Evolutionary conservation across 2,113 vertebrate species (phyloP), one percentile per base, ranked within the genome.

Genomic region (Heterotilapia buettikoferi): DNA sequence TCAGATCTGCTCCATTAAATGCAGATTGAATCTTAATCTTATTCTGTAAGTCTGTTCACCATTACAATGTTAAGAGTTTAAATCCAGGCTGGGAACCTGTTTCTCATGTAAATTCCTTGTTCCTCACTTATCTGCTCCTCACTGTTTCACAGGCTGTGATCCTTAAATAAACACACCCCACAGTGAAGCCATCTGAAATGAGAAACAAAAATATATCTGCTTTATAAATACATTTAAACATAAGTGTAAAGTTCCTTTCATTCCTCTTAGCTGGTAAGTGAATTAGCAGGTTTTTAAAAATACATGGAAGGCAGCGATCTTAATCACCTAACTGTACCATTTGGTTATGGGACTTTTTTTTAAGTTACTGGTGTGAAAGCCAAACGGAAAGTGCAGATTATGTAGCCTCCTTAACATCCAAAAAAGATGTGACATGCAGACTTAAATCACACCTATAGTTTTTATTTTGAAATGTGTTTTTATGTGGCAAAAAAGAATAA

Each of bases 41-140:
- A 96, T 96, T 96, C 94, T 95, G 94, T 94, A 94, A 94, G 2
- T 96, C 94, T 93, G 91, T 87, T 96, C 94, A 95, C 93, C 96
- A 96, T 96, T 95, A 95, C 95, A 96, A 95, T 96, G 94, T 96
- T 91, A 96, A 95, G 93, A 94, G 94, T 95, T 96, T 96, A 92
- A 96, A 95, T 92, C 92, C 94, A 94, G 94, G 91, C 94, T 92
- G 92, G 93, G 93, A 95, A 95, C 92, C 89, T 82, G 93, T 86
- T 96, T 96, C 94, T 94, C 94, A 96, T 96, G 95, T 93, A 92
- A 96, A 96, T 96, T 80, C 63, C 47, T 13, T 8, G 78, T 88
- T 89, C 88, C 82, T 91, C 89, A 80, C 88, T 93, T 84, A 92
- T 92, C 82, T 86, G 9, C 90, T 85, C 40, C 88, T 92, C 80